These are phyloP conservation scores for Babylonia areolata DNA, from an alignment of 1,140 invertebrate genomes.

Conservation along the genomic window DNA sequence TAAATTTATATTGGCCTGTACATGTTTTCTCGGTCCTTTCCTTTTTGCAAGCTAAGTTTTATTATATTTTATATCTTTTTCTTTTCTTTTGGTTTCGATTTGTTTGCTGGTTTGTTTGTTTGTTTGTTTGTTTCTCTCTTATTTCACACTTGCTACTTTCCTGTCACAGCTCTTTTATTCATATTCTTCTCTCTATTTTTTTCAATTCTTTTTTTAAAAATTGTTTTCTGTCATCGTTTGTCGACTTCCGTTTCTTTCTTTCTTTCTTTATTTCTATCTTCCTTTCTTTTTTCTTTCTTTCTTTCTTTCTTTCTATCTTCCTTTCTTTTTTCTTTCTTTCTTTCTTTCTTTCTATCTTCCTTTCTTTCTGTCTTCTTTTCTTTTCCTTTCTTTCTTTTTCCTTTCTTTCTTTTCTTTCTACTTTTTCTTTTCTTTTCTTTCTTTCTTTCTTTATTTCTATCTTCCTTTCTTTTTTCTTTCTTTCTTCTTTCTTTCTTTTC, in stretches of 20 bases:
- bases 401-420: too few relatives aligned
- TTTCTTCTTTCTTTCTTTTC: not conserved
- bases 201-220: not conserved
- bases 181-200: not conserved
- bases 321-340: too few relatives aligned
- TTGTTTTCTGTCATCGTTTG: not conserved
- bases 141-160: too few relatives aligned
- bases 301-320: not conserved
- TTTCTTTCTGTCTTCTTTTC: too few relatives aligned
- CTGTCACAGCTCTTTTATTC: too few relatives aligned
- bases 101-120: not conserved
- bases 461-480: not conserved
- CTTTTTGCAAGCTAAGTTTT: too few relatives aligned
- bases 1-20: too few relatives aligned
- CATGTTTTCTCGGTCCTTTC: not conserved
- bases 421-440: too few relatives aligned
- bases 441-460: too few relatives aligned
- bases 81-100: too few relatives aligned
- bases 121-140: not conserved
- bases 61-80: not conserved
- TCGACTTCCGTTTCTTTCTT: not conserved
- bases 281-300: not conserved
- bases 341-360: too few relatives aligned
- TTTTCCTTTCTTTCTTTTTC: not conserved
- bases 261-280: too few relatives aligned